Conservation (phyloP, 2,797 vertebrate genomes). For the Sebastes elongatus region DNA sequence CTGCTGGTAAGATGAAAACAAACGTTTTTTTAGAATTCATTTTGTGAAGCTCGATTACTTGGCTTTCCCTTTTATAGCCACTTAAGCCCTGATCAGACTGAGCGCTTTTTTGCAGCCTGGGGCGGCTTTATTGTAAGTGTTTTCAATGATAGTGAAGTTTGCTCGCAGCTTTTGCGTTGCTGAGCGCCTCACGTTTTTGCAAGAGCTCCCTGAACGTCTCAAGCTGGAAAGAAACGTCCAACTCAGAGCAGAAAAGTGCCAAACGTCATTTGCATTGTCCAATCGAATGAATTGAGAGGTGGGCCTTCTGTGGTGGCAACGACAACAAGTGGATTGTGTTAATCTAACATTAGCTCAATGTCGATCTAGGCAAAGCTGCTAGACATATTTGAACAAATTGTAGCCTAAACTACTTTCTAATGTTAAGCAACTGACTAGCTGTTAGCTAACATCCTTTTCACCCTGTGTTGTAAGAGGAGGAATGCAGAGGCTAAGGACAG, state of each 20-base stretch:
- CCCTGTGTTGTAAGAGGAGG: background rate
- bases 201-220: background rate
- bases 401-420: background rate
- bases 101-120: too few relatives aligned
- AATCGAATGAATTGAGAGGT: background rate
- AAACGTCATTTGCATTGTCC: background rate
- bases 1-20: conserved; percentile 80
- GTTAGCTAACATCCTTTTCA: background rate
- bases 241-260: background rate
- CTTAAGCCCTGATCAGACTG: background rate
- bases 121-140: background rate
- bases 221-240: background rate
- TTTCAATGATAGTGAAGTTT: background rate
- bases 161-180: background rate
- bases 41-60: background rate
- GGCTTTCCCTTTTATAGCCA: background rate
- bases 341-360: background rate
- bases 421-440: background rate
- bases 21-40: background rate
- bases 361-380: background rate
- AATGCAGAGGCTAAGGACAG: background rate
- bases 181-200: background rate
- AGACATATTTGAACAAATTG: background rate
- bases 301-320: background rate
- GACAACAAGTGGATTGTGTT: background rate